These are phyloP conservation scores for Loripinus fragilis DNA, from an alignment of 2,888 invertebrate genomes.

Conservation along the genomic window DNA sequence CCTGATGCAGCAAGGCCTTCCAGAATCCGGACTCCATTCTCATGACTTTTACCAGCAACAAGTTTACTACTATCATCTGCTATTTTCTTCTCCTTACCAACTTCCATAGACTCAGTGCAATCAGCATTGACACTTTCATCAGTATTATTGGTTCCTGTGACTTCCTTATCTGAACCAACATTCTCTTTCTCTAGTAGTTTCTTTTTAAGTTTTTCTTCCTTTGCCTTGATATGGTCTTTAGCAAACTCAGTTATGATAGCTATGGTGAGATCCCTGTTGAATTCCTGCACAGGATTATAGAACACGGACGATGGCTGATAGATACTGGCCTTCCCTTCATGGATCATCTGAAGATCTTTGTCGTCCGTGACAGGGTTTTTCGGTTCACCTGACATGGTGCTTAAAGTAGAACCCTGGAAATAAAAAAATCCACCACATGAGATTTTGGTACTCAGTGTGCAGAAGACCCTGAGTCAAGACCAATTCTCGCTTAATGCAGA, in stretches of 20 bases:
- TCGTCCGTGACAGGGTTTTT: not conserved
- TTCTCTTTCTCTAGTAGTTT: conserved; percentile 32
- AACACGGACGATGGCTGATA: conserved; percentile 90
- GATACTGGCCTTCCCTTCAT: conserved; percentile 92
- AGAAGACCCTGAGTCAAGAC: no score
- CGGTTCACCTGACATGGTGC: not conserved
- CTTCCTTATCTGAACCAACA: not conserved
- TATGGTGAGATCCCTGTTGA: conserved; percentile 94
- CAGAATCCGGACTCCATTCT: conserved; percentile 86
- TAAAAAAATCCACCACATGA: no score
- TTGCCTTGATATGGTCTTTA: conserved; percentile 52
- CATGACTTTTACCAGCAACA: conserved; percentile 68
- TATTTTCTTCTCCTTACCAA: not conserved
- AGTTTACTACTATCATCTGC: conserved; percentile 24
- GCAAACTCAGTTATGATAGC: conserved; percentile 79
- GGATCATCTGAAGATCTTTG: conserved; percentile 66
- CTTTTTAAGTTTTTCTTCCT: conserved; percentile 35
- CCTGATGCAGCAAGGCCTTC: conserved; percentile 99
- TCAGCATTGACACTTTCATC: not conserved
- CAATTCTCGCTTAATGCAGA: no score
- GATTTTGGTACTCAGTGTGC: no score
- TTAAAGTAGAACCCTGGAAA: no score
- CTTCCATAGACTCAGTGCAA: not conserved
- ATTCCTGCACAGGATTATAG: conserved; percentile 97
- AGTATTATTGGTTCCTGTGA: not conserved